Base-by-base conservation (phyloP, 2,797 vertebrate species). In the Serranus cabrilla region DNA sequence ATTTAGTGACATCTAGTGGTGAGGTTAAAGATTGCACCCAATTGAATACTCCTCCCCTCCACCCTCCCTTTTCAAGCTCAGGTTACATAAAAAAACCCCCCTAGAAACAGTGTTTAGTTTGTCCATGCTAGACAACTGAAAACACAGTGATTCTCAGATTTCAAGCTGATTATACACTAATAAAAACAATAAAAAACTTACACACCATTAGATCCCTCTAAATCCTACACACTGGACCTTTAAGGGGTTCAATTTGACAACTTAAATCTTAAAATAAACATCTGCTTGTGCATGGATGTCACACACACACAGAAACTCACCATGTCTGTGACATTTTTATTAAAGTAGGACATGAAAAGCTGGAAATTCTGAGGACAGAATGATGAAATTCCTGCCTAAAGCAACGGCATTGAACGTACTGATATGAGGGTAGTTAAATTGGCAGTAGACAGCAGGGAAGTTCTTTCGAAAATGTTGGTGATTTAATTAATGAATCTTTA, bases 331-430 rank as follows among this genome's bases (percentile, higher is more conserved):
- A 25, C 39, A 4, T n/a, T 14, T n/a, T 52, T 37, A 16, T 34
- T 23, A 9, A 47, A 71, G 40, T 14, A 37, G 11, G 58, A 47
- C 1, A 1, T 11, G 14, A 2, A 60, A 61, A 61, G 34, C 0
- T 0, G 20, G 49, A 18, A 12, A 1, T 17, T n/a, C 47, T 21
- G 17, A 45, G 37, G 55, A 31, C 49, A 47, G 16, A 10, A 18
- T 37, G 13, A 74, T 45, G 9, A 54, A 21, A 68, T 42, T 45
- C 18, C 5, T 11, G 55, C 20, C 27, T 11, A 71, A 11, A 76
- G 21, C 13, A 37, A 37, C 23, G 20, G 4, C 14, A 31, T 0
- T 59, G 31, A 61, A 17, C 14, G 0, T 5, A 10, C 2, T 27
- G 17, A 49, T 34, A 23, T 0, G 25, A 55, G 45, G 37, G 13